Percentiles rank a stretch among this genome's conserved stretches.
phyloP scores from a whole-genome alignment of 2,797 vertebrate genomes.

The Odontamblyopus lacepedii region DNA sequence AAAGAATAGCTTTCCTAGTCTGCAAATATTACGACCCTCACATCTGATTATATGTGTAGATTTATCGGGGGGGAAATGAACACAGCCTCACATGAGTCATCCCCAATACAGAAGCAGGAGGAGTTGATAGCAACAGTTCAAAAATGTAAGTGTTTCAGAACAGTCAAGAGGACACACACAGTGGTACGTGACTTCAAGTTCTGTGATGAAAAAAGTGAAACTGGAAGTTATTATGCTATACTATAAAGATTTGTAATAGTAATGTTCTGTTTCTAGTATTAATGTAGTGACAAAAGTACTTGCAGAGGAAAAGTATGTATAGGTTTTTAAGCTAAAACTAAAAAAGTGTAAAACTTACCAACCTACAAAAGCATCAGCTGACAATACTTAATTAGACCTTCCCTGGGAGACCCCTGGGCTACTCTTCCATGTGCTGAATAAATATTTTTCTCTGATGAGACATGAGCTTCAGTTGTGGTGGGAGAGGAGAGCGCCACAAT shows the following conservation, averaged over 20 bases:
- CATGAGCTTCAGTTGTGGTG: slow-evolving; percentile 44
- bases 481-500: slow-evolving; percentile 50
- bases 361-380: background rate
- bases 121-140: background rate
- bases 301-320: background rate
- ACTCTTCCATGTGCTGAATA: slow-evolving; percentile 1
- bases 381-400: background rate
- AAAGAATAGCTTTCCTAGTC: background rate
- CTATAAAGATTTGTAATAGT: background rate
- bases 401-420: background rate
- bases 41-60: background rate
- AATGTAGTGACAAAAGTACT: background rate
- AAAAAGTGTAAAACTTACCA: background rate
- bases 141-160: background rate
- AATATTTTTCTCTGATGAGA: slow-evolving; percentile 42
- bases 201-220: background rate
- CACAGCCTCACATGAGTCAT: background rate
- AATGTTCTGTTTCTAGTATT: too few relatives aligned
- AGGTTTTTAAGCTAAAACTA: background rate
- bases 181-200: background rate
- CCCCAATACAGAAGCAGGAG: background rate
- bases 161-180: background rate
- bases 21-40: background rate
- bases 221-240: background rate
- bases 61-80: background rate